Conservation (phyloP, 2,888 invertebrate species). For the Cephonodes hylas region DNA sequence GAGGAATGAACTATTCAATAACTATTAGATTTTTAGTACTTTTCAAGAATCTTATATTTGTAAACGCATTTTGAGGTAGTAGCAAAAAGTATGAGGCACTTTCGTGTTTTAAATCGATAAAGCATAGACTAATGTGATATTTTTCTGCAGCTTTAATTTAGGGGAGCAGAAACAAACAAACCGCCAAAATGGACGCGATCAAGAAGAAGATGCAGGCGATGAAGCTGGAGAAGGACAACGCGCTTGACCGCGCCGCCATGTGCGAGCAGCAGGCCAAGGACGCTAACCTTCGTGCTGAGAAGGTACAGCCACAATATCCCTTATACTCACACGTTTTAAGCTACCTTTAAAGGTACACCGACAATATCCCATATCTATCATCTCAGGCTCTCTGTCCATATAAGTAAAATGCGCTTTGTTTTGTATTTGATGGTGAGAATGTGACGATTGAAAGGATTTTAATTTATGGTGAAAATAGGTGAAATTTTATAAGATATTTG, state of each 20-base stretch:
- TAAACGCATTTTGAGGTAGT: too few species aligned
- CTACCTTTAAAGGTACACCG: conserved; percentile 85
- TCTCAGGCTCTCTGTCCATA: too few species aligned
- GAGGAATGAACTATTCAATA: too few species aligned
- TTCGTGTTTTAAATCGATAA: not conserved
- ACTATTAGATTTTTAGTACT: too few species aligned
- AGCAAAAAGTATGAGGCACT: not conserved
- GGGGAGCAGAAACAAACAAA: conserved; percentile 68
- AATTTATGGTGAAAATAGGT: too few species aligned
- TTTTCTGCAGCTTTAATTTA: conserved; percentile 59
- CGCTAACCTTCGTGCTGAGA: conserved; percentile 93
- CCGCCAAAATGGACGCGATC: conserved; percentile 99
- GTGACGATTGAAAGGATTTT: too few species aligned
- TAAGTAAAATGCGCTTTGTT: too few species aligned
- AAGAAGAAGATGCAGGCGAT: conserved; percentile 99
- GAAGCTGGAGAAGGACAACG: conserved; percentile 99
- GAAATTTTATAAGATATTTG: too few species aligned
- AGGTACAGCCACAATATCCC: conserved; percentile 70
- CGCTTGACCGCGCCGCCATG: conserved; percentile 97
- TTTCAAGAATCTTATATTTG: too few species aligned
- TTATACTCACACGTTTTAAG: not conserved
- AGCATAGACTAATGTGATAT: not conserved
- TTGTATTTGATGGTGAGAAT: too few species aligned
- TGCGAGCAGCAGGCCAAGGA: conserved; percentile 98
- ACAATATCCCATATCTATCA: not conserved